Conservation (phyloP, 92 coral and sea anemone genomes). For the Siderastrea siderea region DNA sequence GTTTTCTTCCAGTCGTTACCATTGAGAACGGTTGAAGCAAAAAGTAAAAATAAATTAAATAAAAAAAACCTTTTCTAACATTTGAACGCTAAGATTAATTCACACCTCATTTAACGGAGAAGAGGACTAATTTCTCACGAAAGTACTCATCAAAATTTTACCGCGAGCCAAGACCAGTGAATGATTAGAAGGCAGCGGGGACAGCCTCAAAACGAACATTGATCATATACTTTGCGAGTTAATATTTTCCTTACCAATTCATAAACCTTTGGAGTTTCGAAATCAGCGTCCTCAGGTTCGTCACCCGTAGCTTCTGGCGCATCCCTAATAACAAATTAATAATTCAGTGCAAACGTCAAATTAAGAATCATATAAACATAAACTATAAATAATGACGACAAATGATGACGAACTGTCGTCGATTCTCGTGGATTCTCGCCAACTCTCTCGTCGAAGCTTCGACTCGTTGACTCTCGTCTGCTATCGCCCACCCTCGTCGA, state of each 20-base stretch:
- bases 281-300: conserved; percentile 98
- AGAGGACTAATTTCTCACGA: too few species aligned
- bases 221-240: background rate
- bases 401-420: background rate
- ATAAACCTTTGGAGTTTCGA: conserved; percentile 96
- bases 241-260: conserved; percentile 80
- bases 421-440: background rate
- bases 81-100: too few species aligned
- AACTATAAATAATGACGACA: background rate
- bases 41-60: too few species aligned
- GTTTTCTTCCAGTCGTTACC: too few species aligned
- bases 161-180: background rate
- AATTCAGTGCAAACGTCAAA: background rate
- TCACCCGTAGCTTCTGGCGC: conserved; percentile 99
- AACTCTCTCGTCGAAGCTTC: background rate
- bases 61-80: too few species aligned
- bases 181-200: background rate
- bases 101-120: too few species aligned
- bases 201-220: background rate
- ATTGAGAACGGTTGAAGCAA: too few species aligned
- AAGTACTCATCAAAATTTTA: too few species aligned
- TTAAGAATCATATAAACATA: too few species aligned
- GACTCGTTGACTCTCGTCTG: background rate
- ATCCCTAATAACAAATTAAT: conserved; percentile 66
- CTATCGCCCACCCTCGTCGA: background rate